A percentile compares a stretch with the other conserved stretches of the same genome.
These are phyloP conservation scores for Asbolus verrucosus DNA, from an alignment of 1,140 invertebrate species.

Conservation along the genomic window DNA sequence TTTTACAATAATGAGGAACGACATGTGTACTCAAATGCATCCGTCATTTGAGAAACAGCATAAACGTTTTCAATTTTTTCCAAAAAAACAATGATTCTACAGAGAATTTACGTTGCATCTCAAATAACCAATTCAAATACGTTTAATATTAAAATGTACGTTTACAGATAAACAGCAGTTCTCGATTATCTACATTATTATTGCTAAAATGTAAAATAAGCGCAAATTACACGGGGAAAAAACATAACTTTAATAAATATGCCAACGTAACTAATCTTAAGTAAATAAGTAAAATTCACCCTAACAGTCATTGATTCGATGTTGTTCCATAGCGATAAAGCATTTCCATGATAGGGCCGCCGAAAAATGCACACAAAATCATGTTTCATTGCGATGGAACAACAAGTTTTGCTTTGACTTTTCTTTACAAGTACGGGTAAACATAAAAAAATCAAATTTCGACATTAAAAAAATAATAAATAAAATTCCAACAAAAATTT, in stretches of 20 bases:
- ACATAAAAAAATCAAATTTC: not conserved
- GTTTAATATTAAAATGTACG: conserved; percentile 4
- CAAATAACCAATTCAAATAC: too few relatives aligned
- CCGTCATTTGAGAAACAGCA: too few relatives aligned
- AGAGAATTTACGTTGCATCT: too few relatives aligned
- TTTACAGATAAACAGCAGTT: not conserved
- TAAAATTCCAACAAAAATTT: conserved; percentile 5
- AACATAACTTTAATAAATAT: conserved; percentile 1
- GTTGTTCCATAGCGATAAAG: conserved; percentile 20
- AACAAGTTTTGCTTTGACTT: conserved; percentile 18
- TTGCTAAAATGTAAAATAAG: conserved; percentile 32
- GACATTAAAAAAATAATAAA: conserved; percentile 26
- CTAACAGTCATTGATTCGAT: conserved; percentile 22
- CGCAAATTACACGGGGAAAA: conserved; percentile 10
- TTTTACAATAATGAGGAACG: conserved; percentile 49
- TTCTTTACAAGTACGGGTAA: conserved; percentile 6
- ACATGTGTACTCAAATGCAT: too few relatives aligned
- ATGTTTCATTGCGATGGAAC: conserved; percentile 29
- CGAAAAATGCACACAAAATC: conserved; percentile 14
- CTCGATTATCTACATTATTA: conserved; percentile 17
- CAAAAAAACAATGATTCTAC: too few relatives aligned
- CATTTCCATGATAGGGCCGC: not conserved
- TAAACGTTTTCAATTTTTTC: not conserved
- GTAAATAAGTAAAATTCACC: conserved; percentile 42
- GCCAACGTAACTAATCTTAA: too few relatives aligned